Base-by-base conservation (phyloP, 1,140 invertebrate species). In the Drosophila saltans region DNA sequence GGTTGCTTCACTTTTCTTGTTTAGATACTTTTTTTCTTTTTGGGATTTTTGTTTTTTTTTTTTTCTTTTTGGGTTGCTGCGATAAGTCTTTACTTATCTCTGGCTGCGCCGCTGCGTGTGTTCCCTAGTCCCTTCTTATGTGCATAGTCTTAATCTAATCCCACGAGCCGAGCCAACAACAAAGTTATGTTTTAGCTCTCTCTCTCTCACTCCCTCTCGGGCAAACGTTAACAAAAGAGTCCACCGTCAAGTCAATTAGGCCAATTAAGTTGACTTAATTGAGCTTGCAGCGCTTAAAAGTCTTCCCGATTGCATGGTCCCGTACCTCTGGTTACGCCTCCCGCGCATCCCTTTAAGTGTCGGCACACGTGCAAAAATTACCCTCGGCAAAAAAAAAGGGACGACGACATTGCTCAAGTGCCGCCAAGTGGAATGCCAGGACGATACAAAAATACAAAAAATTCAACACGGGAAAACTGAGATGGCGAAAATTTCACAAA, bases 231-330 rank as follows among this genome's bases (percentile, higher is more conserved):
- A 52, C 45, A 52, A 52, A 52, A 52, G 81, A 62, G 65, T 68
- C 76, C 59, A 57, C 74, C 85, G 79, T 82, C 73, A 72, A 83
- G 80, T 88, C 83, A 88, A 88, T 88, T 88, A 88, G 80, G 84
- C 76, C 84, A 89, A 88, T 88, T 88, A 89, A 73, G 84, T 74
- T 83, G 77, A 68, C 68, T 83, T 88, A 88, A 88, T 88, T 88
- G 83, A 82, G 83, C 77, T 80, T 78, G 75, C 75, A 78, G 76
- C 76, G 66, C 79, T 76, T 71, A 63, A 57, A 71, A 69, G 77
- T 67, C 64, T 76, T 67, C 78, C 65, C 81, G 63, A 77, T 77
- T 85, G 70, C 74, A 43, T 60, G 39, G 69, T 76, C 16, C 66
- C 28, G 62, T 21, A 10, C 30, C 8, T 7, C 43, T 43, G 5